Evolutionary conservation across 2,888 invertebrate genomes (phyloP), one percentile per base, ranked within the genome.

Genomic region (Aporophyla nigra): DNA sequence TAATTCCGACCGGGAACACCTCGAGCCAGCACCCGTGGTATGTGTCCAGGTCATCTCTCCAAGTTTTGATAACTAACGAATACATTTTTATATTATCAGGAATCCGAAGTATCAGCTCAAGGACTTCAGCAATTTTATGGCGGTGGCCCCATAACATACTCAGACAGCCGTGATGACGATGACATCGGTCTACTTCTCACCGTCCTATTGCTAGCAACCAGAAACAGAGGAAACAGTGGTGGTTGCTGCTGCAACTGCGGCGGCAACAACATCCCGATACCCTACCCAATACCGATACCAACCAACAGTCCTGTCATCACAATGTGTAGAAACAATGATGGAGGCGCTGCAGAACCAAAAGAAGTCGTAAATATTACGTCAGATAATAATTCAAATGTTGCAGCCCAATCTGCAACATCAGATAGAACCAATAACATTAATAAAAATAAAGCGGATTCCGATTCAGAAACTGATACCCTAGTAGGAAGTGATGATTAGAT

Each of bases 221-320:
- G 90, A 62, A 92, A 91, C 73, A 88, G 87, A 54, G 89, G 90
- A 65, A 86, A 89, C 5, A 66, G 82, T 7, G 86, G 88, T 19
- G 78, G 89, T 27, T 86, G 90, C 46, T 91, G 91, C 74, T 90
- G 91, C 74, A 88, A 86, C 68, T 90, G 91, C 68, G 81, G 90
- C 14, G 86, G 86, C 27, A 84, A 84, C 63, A 92, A 86, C 40
- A 89, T 94, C 16, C 94, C 93, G 0, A 88, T 94, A 54, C 95
- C 95, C 0, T 94, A 90, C 68, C 95, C 95, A 0, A 93, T 95
- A 75, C 92, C 94, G 0, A 85, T 94, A 27, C 93, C 94, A 0
- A 93, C 90, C 0, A 93, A 92, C 71, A 93, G 89, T 67, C 90
- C 93, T 0, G 84, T 94, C n/a, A 91, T 94, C 14, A 88, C 76